Evolutionary conservation across 2,113 vertebrate genomes (phyloP).

Genomic region (Phasianus colchicus): DNA sequence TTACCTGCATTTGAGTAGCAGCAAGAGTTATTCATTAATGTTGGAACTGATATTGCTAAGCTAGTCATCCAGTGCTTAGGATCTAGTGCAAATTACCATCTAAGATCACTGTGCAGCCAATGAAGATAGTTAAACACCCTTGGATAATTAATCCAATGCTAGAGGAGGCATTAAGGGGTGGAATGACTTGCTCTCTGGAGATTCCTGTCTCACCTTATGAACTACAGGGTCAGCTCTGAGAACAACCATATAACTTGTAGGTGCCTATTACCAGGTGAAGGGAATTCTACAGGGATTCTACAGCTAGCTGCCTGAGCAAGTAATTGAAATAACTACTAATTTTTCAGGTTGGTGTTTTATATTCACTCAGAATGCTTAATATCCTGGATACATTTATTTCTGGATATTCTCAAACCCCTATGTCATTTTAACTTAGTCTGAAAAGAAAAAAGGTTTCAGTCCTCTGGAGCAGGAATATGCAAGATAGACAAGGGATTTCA

Average conservation of each 20-base stretch:
- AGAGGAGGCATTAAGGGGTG: not conserved
- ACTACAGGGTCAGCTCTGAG: not conserved
- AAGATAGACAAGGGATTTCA: not conserved
- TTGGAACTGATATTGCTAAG: not conserved
- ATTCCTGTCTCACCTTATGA: not conserved
- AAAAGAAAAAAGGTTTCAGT: not conserved
- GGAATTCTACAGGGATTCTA: not conserved
- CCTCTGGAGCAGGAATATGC: not conserved
- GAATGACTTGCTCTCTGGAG: not conserved
- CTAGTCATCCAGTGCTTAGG: not conserved
- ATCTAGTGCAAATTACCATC: not conserved
- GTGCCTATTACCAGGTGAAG: not conserved
- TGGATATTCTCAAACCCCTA: not conserved
- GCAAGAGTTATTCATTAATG: not conserved
- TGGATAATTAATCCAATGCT: not conserved
- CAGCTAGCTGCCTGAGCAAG: not conserved
- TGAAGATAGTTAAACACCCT: not conserved
- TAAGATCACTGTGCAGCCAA: not conserved
- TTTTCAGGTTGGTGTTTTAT: not conserved
- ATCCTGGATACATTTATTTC: not conserved
- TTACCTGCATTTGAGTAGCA: not conserved
- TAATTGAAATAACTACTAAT: not conserved
- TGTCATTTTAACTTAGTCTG: not conserved
- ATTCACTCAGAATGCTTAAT: not conserved
- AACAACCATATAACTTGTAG: not conserved